Percentiles rank a stretch among this genome's conserved stretches.
phyloP scores from a whole-genome alignment of 2,888 invertebrate genomes.

The Hirtodrosophila confusa region DNA sequence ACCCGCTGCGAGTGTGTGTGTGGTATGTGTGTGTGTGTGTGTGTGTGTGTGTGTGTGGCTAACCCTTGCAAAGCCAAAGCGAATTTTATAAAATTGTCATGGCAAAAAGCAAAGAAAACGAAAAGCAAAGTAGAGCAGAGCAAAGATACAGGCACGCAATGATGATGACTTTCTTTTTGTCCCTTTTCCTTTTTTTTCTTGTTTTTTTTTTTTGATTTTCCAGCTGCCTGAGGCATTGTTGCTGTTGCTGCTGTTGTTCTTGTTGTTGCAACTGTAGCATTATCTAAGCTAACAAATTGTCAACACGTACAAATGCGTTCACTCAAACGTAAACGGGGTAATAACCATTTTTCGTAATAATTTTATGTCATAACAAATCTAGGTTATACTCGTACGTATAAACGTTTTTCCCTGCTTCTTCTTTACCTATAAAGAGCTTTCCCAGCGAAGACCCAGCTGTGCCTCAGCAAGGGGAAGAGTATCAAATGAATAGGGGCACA shows the following conservation, averaged over 20 bases:
- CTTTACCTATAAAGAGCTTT: conserved; percentile 4
- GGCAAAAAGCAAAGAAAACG: conserved; percentile 36
- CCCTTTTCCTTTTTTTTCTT: conserved; percentile 20
- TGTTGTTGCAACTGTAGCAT: conserved; percentile 62
- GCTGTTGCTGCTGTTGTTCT: conserved; percentile 26
- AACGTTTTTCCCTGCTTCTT: conserved; percentile 3
- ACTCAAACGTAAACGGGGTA: conserved; percentile 83
- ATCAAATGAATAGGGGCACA: not conserved
- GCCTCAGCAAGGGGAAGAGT: not conserved
- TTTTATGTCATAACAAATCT: conserved; percentile 82
- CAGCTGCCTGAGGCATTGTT: conserved; percentile 38
- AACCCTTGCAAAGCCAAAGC: conserved; percentile 69
- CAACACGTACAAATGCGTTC: conserved; percentile 83
- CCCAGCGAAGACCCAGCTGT: conserved; percentile 1
- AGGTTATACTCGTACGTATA: conserved; percentile 61
- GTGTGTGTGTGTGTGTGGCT: conserved; percentile 44
- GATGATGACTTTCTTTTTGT: conserved; percentile 57
- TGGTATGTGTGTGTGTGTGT: conserved; percentile 22
- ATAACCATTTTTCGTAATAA: conserved; percentile 82
- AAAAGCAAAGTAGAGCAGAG: conserved; percentile 29
- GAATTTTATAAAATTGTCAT: conserved; percentile 68
- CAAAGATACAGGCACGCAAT: conserved; percentile 50
- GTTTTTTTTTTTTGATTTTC: conserved; percentile 16
- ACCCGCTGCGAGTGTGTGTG: conserved; percentile 28
- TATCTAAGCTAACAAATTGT: conserved; percentile 81